phyloP scores from a whole-genome alignment of 1,140 invertebrate species.

The Drosophila kurseongensis region DNA sequence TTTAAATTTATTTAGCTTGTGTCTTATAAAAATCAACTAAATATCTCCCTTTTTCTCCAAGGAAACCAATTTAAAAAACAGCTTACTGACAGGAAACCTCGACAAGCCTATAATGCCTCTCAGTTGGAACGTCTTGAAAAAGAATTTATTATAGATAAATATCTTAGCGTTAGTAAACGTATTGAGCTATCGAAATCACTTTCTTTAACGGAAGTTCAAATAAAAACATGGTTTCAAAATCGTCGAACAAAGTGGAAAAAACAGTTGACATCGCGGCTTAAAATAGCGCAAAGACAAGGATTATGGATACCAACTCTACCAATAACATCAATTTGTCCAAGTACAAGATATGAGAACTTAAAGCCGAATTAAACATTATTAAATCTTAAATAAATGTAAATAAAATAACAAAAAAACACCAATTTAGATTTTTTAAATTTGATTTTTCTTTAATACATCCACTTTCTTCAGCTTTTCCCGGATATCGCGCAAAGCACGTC shows the following conservation, averaged over 20 bases:
- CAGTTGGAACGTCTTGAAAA: slow-evolving; percentile 95
- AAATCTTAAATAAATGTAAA: not conserved
- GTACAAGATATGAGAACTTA: not conserved
- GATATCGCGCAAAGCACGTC: too few species aligned
- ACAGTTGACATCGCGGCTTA: slow-evolving; percentile 94
- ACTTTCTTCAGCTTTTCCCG: too few species aligned
- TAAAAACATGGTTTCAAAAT: slow-evolving; percentile 99
- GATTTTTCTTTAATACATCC: too few species aligned
- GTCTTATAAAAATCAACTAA: not conserved
- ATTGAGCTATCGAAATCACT: slow-evolving; percentile 96
- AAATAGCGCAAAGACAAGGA: slow-evolving; percentile 94
- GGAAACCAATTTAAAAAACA: slow-evolving; percentile 92
- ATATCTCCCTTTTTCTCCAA: not conserved
- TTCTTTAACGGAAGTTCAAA: slow-evolving; percentile 96
- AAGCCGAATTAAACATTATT: not conserved
- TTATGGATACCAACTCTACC: slow-evolving; percentile 85
- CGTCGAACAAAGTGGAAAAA: slow-evolving; percentile 98
- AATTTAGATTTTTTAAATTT: too few species aligned
- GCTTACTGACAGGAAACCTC: slow-evolving; percentile 95
- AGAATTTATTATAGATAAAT: slow-evolving; percentile 98
- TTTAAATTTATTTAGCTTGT: not conserved
- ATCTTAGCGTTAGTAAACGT: slow-evolving; percentile 96
- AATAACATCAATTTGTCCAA: slow-evolving; percentile 84
- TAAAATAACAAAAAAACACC: too few species aligned
- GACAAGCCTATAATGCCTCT: slow-evolving; percentile 97